Evolutionary conservation across 2,888 invertebrate species (phyloP).

Genomic region (Odontocerum albicorne): DNA sequence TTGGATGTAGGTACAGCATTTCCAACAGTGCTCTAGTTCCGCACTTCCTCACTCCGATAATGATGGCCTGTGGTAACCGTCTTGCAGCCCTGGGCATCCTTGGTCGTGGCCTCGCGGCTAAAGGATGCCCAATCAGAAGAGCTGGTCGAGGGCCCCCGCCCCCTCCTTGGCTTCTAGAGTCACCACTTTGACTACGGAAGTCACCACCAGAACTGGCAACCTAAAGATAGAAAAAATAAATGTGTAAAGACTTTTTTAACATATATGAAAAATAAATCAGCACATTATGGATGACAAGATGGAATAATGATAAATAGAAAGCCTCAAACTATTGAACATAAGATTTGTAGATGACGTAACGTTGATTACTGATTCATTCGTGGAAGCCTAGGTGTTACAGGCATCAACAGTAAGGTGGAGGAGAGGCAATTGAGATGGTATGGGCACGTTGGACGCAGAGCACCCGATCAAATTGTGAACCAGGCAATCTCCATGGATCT

Average conservation of each 20-base stretch:
- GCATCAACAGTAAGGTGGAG: too few relatives aligned
- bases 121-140: constrained; percentile 19
- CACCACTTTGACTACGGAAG: constrained; percentile 37
- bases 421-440: too few relatives aligned
- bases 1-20: constrained; percentile 92
- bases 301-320: too few relatives aligned
- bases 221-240: too few relatives aligned
- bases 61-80: constrained; percentile 71
- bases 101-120: constrained; percentile 47
- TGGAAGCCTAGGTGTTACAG: too few relatives aligned
- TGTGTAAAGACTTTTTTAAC: neutral
- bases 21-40: constrained; percentile 95
- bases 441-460: too few relatives aligned
- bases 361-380: too few relatives aligned
- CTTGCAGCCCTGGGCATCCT: constrained; percentile 48
- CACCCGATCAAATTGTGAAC: too few relatives aligned
- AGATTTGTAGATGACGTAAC: too few relatives aligned
- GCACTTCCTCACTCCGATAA: constrained; percentile 95
- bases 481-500: too few relatives aligned
- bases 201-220: constrained; percentile 45
- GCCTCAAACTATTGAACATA: too few relatives aligned
- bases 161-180: constrained; percentile 32
- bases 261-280: neutral
- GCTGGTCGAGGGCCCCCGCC: constrained; percentile 19
- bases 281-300: too few relatives aligned